Conservation (phyloP, 2,888 invertebrate species). For the Bellardia pandia region DNA sequence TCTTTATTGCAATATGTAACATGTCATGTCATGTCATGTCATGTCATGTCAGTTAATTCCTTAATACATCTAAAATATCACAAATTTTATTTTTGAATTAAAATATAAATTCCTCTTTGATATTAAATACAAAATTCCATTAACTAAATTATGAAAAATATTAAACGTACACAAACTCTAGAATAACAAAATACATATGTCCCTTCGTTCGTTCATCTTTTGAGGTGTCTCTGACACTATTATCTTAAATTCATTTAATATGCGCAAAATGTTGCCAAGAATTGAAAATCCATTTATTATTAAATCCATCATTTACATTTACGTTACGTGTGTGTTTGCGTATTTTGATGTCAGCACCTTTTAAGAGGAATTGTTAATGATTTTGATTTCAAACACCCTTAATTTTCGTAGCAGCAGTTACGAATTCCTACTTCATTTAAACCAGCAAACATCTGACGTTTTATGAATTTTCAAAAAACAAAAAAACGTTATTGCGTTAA, state of each 20-base stretch:
- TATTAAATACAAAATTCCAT: too few relatives aligned
- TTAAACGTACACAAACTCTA: too few relatives aligned
- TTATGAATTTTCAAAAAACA: constrained; percentile 28
- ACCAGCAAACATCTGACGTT: background rate
- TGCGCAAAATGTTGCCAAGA: constrained; percentile 51
- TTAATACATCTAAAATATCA: too few relatives aligned
- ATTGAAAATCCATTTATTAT: constrained; percentile 57
- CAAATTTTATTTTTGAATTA: too few relatives aligned
- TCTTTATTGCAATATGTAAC: too few relatives aligned
- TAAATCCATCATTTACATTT: constrained; percentile 53
- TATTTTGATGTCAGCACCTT: constrained; percentile 46
- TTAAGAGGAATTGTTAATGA: background rate
- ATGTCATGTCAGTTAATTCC: too few relatives aligned
- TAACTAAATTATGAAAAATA: too few relatives aligned
- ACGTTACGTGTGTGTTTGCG: constrained; percentile 20
- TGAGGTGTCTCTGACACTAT: too few relatives aligned
- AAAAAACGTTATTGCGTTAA: constrained; percentile 77
- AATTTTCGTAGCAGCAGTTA: background rate
- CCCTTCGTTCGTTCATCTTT: too few relatives aligned
- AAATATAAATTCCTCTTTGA: too few relatives aligned
- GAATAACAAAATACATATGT: too few relatives aligned
- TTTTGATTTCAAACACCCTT: constrained; percentile 2
- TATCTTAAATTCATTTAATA: constrained; percentile 43
- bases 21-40: too few relatives aligned
- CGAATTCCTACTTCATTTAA: constrained; percentile 1